These are phyloP conservation scores for Sitodiplosis mosellana DNA, from an alignment of 1,140 invertebrate species.

Conservation along the genomic window DNA sequence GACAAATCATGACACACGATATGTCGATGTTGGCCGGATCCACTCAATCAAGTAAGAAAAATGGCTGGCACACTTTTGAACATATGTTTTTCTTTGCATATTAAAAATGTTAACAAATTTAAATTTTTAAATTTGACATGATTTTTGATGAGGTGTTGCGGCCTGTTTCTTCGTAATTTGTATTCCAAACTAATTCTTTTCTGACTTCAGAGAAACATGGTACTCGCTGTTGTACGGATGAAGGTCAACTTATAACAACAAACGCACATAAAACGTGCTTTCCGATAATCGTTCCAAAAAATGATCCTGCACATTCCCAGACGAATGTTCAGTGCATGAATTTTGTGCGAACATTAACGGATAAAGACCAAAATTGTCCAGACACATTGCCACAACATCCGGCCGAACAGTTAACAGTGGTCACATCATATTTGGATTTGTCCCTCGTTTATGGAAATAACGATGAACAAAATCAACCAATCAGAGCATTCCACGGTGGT, in stretches of 20 bases:
- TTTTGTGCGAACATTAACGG: constrained; percentile 62
- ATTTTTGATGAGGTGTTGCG: neutral
- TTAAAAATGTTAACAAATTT: no score
- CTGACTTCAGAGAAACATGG: constrained; percentile 35
- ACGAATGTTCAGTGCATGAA: constrained; percentile 59
- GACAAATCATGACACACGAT: constrained; percentile 75
- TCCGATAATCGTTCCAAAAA: constrained; percentile 61
- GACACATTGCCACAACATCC: constrained; percentile 32
- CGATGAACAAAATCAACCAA: constrained; percentile 35
- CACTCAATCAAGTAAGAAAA: constrained; percentile 51
- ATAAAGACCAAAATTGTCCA: constrained; percentile 44
- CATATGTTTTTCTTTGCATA: no score
- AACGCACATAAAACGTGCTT: constrained; percentile 44
- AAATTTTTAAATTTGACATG: no score
- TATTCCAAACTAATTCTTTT: neutral
- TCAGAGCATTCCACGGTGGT: constrained; percentile 45
- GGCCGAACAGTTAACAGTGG: constrained; percentile 64
- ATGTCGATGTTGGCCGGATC: constrained; percentile 56
- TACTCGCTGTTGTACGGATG: constrained; percentile 46
- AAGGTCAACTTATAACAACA: constrained; percentile 34
- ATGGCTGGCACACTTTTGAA: no score
- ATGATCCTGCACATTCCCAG: constrained; percentile 61
- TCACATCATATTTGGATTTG: constrained; percentile 68
- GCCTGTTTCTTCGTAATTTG: neutral
- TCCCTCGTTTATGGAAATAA: constrained; percentile 70